phyloP scores from a whole-genome alignment of 2,113 vertebrate genomes.

The Tor tambroides region DNA sequence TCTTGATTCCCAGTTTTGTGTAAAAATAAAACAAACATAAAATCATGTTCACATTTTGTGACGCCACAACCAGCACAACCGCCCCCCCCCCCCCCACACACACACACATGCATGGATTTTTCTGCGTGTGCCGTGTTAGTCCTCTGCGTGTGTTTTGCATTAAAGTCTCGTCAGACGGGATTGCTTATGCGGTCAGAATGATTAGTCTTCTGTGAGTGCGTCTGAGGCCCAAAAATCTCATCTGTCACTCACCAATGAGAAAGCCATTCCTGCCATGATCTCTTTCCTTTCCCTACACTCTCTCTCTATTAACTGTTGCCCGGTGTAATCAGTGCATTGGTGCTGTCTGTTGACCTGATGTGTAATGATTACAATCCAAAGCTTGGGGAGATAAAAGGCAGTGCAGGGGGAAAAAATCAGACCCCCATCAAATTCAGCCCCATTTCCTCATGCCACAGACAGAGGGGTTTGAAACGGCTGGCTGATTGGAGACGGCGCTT shows the following conservation, averaged over 20 bases:
- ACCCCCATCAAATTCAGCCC: constrained; percentile 64
- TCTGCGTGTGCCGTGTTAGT: not conserved
- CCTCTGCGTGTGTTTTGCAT: constrained; percentile 48
- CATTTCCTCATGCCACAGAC: constrained; percentile 57
- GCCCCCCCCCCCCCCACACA: no score
- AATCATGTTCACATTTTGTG: not conserved
- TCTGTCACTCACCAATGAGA: constrained; percentile 47
- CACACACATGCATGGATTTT: not conserved
- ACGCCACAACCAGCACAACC: not conserved
- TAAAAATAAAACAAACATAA: not conserved
- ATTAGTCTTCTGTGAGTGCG: constrained; percentile 40
- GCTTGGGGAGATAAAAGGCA: constrained; percentile 60
- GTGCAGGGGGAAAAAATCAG: constrained; percentile 57
- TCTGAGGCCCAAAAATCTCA: constrained; percentile 45
- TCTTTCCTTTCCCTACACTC: not conserved
- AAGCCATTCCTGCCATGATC: constrained; percentile 39
- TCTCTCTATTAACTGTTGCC: constrained; percentile 23
- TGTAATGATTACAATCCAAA: constrained; percentile 49
- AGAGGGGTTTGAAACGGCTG: constrained; percentile 49
- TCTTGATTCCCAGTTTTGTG: not conserved
- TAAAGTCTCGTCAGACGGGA: constrained; percentile 39
- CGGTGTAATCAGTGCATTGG: constrained; percentile 43
- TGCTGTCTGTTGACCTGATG: constrained; percentile 42
- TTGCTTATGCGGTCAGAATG: constrained; percentile 48
- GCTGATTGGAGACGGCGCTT: constrained; percentile 63